These are phyloP conservation scores for Venturia canescens DNA, from an alignment of 1,140 invertebrate species.

Conservation along the genomic window DNA sequence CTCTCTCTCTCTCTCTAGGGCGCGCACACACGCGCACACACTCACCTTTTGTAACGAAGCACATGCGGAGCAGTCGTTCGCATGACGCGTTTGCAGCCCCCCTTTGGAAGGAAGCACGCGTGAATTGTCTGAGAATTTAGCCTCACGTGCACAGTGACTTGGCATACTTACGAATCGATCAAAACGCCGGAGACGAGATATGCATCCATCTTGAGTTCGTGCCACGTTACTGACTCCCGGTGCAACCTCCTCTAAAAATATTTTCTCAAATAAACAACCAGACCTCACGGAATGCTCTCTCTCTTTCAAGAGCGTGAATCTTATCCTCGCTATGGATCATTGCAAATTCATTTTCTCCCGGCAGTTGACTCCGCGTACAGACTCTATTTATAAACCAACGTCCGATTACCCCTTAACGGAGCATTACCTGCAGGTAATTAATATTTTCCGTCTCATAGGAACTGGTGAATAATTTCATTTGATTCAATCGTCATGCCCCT, in stretches of 20 bases:
- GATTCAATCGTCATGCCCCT: no score
- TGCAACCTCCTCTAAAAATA: background rate
- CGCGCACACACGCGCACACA: no score
- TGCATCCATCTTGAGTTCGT: conserved; percentile 63
- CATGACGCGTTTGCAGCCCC: background rate
- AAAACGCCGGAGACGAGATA: conserved; percentile 64
- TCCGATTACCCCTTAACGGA: background rate
- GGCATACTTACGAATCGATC: conserved; percentile 68
- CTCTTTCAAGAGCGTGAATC: conserved; percentile 64
- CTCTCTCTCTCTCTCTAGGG: conserved; percentile 16
- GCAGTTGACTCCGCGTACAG: background rate
- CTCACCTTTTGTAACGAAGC: conserved; percentile 18
- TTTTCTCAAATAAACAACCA: conserved; percentile 66
- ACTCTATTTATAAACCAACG: conserved; percentile 28
- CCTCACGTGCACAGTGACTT: conserved; percentile 4
- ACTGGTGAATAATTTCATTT: no score
- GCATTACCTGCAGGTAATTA: no score
- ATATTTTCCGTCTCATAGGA: no score
- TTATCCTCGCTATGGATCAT: conserved; percentile 70
- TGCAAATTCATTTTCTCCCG: conserved; percentile 66
- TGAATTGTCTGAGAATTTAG: background rate
- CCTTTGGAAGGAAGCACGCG: background rate
- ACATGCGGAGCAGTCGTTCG: background rate
- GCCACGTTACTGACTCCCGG: background rate
- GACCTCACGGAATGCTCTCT: conserved; percentile 64